phyloP scores from a whole-genome alignment of 2,888 invertebrate genomes.

The Galeruca laticollis region DNA sequence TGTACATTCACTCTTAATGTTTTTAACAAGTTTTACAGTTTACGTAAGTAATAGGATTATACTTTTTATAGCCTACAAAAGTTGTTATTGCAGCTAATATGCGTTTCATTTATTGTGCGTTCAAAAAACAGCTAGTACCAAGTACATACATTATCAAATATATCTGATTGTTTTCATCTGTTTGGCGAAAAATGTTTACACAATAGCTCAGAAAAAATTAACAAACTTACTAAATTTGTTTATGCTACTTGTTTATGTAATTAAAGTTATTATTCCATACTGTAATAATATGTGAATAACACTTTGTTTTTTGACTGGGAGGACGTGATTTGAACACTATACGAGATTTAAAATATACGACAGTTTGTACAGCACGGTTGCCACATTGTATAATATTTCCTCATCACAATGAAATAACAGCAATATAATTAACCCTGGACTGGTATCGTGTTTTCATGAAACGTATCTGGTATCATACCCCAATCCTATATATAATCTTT shows the following conservation, averaged over 20 bases:
- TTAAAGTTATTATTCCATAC: constrained; percentile 26
- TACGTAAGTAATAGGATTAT: background rate
- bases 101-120: background rate
- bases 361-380: constrained; percentile 4
- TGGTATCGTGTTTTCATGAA: too few relatives aligned
- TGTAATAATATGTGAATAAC: constrained; percentile 30
- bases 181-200: constrained; percentile 26
- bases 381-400: background rate
- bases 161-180: constrained; percentile 31
- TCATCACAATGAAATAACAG: background rate
- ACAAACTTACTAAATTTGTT: constrained; percentile 29
- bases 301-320: constrained; percentile 27
- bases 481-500: too few relatives aligned
- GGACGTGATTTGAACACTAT: constrained; percentile 9
- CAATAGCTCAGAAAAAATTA: constrained; percentile 22
- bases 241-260: constrained; percentile 28
- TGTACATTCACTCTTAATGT: background rate
- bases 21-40: background rate
- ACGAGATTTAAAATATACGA: constrained; percentile 14
- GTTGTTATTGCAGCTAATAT: background rate
- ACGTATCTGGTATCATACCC: too few relatives aligned
- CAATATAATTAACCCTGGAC: too few relatives aligned
- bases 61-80: background rate
- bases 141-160: constrained; percentile 18
- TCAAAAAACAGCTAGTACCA: constrained; percentile 6